Conservation (phyloP, 2,113 vertebrate genomes). For the Zosterops hypoxanthus region DNA sequence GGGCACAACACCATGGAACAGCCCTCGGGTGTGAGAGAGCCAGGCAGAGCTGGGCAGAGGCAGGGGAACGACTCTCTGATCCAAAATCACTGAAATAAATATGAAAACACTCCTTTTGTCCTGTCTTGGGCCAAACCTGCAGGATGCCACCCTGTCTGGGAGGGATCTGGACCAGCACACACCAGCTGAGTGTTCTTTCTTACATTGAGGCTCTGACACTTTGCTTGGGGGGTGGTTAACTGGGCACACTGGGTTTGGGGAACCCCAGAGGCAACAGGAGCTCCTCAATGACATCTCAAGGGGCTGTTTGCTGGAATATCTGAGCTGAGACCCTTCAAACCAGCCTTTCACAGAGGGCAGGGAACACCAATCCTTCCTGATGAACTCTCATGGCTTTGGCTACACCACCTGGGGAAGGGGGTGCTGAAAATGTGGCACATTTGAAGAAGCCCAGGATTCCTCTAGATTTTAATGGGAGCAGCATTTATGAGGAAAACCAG, state of each 20-base stretch:
- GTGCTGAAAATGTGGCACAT: not conserved
- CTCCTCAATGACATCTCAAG: not conserved
- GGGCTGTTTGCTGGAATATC: not conserved
- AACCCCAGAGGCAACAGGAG: not conserved
- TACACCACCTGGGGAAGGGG: no score
- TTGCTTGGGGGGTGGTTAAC: no score
- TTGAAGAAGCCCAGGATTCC: not conserved
- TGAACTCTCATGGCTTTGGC: not conserved
- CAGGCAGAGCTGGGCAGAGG: not conserved
- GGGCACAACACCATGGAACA: not conserved
- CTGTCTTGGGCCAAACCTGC: not conserved
- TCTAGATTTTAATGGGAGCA: not conserved
- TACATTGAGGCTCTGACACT: not conserved
- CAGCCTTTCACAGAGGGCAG: not conserved
- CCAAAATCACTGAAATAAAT: not conserved
- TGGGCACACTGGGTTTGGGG: not conserved
- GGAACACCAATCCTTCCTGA: not conserved
- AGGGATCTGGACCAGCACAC: not conserved
- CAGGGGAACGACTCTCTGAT: not conserved
- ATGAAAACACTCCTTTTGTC: not conserved
- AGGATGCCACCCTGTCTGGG: not conserved
- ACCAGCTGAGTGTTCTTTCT: not conserved
- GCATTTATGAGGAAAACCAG: not conserved
- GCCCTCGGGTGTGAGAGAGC: fast-evolving
- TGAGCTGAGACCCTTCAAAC: not conserved